phyloP scores from a whole-genome alignment of 2,113 vertebrate species.

The Caloenas nicobarica region DNA sequence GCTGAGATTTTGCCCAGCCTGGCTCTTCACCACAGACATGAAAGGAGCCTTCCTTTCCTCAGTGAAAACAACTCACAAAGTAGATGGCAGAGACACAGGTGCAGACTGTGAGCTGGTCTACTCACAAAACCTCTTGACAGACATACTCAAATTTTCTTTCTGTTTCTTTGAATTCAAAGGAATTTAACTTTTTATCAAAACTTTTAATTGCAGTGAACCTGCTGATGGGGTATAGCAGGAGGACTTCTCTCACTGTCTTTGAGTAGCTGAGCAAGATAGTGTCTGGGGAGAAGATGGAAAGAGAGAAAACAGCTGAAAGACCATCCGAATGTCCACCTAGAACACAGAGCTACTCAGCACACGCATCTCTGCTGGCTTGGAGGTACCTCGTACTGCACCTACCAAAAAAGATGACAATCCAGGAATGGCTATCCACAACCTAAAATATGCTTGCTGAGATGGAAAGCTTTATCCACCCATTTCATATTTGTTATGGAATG shows the following conservation, averaged over 20 bases:
- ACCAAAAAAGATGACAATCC: not conserved
- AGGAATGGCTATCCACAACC: not conserved
- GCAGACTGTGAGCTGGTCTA: not conserved
- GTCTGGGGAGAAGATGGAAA: not conserved
- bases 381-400: not conserved
- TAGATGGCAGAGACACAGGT: not conserved
- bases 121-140: not conserved
- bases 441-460: not conserved
- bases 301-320: not conserved
- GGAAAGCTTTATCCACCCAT: not conserved
- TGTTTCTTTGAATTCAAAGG: not conserved
- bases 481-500: not conserved
- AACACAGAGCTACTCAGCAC: accelerated
- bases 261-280: not conserved
- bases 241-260: not conserved
- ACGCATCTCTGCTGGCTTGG: not conserved
- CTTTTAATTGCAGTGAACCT: not conserved
- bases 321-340: not conserved
- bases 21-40: accelerated
- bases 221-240: not conserved
- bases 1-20: not conserved
- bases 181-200: not conserved
- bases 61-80: accelerated
- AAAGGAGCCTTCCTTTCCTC: not conserved
- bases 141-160: not conserved